A percentile compares a stretch with the other conserved stretches of the same genome.
phyloP scores from a whole-genome alignment of 2,113 vertebrate species.

The Archocentrus centrarchus region DNA sequence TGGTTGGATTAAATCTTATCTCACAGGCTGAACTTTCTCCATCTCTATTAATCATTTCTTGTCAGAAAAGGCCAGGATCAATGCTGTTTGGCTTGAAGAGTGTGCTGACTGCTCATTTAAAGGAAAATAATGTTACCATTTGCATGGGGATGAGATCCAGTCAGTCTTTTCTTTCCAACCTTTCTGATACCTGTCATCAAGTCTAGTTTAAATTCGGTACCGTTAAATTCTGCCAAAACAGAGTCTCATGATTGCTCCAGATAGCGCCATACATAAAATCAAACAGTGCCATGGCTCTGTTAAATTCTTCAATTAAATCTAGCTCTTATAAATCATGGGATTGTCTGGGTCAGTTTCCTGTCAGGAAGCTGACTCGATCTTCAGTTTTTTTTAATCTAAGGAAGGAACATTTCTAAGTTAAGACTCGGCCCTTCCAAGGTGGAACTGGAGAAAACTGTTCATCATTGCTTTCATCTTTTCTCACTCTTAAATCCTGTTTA shows the following conservation, averaged over 20 bases:
- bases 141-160: neutral
- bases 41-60: neutral
- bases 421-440: neutral
- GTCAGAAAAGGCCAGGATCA: neutral
- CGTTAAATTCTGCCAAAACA: neutral
- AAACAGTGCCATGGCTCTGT: too few species aligned
- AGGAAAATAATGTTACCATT: neutral
- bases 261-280: neutral
- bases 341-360: neutral
- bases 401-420: neutral
- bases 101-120: neutral
- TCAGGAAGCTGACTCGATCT: neutral
- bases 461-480: neutral
- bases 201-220: neutral
- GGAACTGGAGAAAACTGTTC: neutral
- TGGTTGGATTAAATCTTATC: neutral
- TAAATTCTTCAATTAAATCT: too few species aligned
- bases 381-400: neutral
- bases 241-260: neutral
- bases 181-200: neutral
- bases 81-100: too few species aligned
- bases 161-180: neutral
- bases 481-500: neutral
- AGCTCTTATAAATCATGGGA: too few species aligned
- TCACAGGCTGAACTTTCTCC: neutral